Evolutionary conservation across 2,113 vertebrate genomes (phyloP), one percentile per base, ranked within the genome.

Genomic region (Jaculus jaculus): DNA sequence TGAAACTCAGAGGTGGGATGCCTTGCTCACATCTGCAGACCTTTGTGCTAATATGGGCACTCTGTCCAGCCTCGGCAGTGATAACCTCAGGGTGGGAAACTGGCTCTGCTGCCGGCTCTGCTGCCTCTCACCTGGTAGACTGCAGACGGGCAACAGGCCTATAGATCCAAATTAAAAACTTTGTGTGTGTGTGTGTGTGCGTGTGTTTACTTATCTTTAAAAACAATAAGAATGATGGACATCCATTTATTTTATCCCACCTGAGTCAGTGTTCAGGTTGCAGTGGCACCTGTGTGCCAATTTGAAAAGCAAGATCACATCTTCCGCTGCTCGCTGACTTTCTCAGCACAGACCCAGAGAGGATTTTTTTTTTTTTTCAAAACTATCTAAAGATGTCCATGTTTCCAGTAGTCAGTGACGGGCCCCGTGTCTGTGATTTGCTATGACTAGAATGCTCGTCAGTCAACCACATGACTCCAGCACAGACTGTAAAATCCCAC

Each of bases 11-110:
- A 66, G 58, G 1, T 68, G 54, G 24, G n/a, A 63, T 39, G 30
- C 34, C 82, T 83, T 79, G 66, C 39, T 81, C 61, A n/a, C 77
- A 60, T 84, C 90, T 83, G 17, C 54, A 89, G 58, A 75, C 69
- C 32, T 68, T 95, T 30, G 28, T 61, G 39, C 84, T 89, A 73
- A 92, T 23, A 42, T 37, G 47, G 73, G 42, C 75, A 85, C 39
- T 65, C 77, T 71, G 69, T n/a, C 51, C 61, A 63, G 37, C 34
- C 18, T 71, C 34, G 60, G 24, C 73, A 39, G 20, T 16, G 24
- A 16, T 39, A 28, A 37, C 61, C 21, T 34, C 51, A 63, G 26
- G 20, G 32, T 42, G 28, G 47, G 39, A 63, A 13, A 47, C 42
- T 47, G 42, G 42, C 42, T 47, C 5, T 47, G 32, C 54, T 39